Percentiles rank a stretch among this genome's conserved stretches.
Evolutionary conservation across 2,888 invertebrate genomes (phyloP).

Genomic region (Trichopria drosophilae): DNA sequence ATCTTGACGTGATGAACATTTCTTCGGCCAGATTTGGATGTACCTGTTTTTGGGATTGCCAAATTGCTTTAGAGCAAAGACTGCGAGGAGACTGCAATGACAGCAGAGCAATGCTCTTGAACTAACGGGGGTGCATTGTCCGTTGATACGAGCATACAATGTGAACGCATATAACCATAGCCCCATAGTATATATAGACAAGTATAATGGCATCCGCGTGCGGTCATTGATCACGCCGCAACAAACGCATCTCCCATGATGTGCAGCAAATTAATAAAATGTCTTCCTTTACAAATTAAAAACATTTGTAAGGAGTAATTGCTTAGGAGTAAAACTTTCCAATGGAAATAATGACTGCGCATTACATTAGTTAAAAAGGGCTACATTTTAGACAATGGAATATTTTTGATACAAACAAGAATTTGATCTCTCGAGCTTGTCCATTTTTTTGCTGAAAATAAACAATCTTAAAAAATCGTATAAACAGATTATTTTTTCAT

Average conservation of each 20-base stretch:
- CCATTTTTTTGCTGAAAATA: no score
- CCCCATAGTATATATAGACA: no score
- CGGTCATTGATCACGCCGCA: conserved; percentile 29
- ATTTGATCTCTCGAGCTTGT: conserved; percentile 12
- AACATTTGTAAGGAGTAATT: conserved; percentile 42
- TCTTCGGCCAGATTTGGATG: conserved; percentile 3
- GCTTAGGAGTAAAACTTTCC: no score
- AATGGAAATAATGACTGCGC: conserved; percentile 4
- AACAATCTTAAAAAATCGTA: no score
- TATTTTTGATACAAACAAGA: conserved; percentile 8
- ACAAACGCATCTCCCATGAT: conserved; percentile 37
- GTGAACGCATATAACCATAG: conserved; percentile 6
- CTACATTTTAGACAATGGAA: conserved; percentile 10
- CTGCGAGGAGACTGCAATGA: not conserved
- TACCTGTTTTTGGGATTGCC: no score
- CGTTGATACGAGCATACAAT: conserved; percentile 20
- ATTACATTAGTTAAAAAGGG: no score
- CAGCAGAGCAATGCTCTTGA: no score
- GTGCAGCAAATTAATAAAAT: conserved; percentile 36
- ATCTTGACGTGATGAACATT: no score
- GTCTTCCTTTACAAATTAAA: conserved; percentile 47
- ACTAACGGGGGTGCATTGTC: conserved; percentile 28
- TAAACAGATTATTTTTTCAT: no score
- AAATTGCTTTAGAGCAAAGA: no score
- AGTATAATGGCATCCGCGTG: no score